Evolutionary conservation across 2,113 vertebrate genomes (phyloP).

Genomic region (Ondatra zibethicus): DNA sequence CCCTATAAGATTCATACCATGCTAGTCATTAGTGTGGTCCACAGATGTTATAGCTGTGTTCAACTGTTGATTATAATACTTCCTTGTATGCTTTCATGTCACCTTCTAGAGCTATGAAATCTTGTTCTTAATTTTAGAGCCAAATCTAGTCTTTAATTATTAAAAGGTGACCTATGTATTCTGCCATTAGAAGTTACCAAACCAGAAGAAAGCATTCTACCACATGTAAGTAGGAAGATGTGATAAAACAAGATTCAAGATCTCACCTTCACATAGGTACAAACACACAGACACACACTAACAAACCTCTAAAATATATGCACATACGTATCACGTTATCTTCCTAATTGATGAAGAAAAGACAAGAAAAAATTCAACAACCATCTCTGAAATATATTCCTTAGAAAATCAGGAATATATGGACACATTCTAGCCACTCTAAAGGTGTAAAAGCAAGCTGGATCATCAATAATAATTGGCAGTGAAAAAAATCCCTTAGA

Average conservation of each 20-base stretch:
- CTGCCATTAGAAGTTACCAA: background rate
- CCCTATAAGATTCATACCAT: background rate
- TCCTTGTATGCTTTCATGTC: background rate
- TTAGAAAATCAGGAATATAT: background rate
- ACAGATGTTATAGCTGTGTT: background rate
- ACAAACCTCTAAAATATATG: background rate
- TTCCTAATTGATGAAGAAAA: background rate
- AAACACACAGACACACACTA: background rate
- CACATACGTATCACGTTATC: background rate
- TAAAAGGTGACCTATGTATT: background rate
- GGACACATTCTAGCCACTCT: background rate
- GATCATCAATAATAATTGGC: background rate
- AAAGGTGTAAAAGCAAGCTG: background rate
- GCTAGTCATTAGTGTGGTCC: background rate
- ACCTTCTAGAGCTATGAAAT: background rate
- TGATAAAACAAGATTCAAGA: background rate
- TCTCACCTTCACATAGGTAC: background rate
- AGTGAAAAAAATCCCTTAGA: background rate
- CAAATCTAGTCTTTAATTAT: background rate
- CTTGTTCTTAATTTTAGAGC: background rate
- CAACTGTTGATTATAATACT: rapidly evolving
- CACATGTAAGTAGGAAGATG: background rate
- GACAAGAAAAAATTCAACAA: background rate
- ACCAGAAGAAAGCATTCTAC: background rate
- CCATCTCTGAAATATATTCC: background rate